These are phyloP conservation scores for Stigmatopora nigra DNA, from an alignment of 2,113 vertebrate species.

Conservation along the genomic window DNA sequence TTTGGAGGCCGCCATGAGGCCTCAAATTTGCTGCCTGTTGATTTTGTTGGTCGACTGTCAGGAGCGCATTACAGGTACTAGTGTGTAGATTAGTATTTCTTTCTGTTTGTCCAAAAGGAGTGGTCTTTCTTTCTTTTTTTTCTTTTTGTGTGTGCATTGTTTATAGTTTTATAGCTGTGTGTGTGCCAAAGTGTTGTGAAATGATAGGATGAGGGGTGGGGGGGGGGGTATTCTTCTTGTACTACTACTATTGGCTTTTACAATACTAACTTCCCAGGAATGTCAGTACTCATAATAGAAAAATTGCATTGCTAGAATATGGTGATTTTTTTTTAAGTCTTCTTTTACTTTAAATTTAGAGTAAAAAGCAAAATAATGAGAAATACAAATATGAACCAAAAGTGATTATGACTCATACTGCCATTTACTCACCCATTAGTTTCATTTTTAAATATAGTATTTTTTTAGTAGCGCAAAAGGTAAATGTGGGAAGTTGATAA, in stretches of 20 bases:
- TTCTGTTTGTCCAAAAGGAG: conserved; percentile 1
- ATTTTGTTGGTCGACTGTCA: conserved; percentile 38
- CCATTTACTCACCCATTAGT: not conserved
- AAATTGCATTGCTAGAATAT: conserved; percentile 9
- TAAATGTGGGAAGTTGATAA: not conserved
- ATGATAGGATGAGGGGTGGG: not conserved
- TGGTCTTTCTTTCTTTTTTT: not conserved
- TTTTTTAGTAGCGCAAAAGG: not conserved
- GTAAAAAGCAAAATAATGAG: not conserved
- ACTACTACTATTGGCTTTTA: conserved; percentile 14
- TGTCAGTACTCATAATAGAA: conserved; percentile 5
- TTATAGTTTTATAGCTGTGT: not conserved
- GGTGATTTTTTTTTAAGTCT: not conserved
- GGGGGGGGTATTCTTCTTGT: conserved; percentile 1
- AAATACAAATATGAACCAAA: not conserved
- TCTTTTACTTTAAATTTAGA: not conserved
- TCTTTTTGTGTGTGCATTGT: not conserved
- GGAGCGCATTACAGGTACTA: conserved; percentile 60
- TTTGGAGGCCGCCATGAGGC: conserved; percentile 45
- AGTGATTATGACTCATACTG: not conserved
- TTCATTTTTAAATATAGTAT: not conserved
- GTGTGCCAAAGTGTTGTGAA: not conserved
- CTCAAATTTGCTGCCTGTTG: conserved; percentile 46
- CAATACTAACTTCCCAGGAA: conserved; percentile 35
- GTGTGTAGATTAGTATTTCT: not conserved